Base-by-base conservation (phyloP, 92 coral and sea anemone genomes). In the Paragorgia papillata region DNA sequence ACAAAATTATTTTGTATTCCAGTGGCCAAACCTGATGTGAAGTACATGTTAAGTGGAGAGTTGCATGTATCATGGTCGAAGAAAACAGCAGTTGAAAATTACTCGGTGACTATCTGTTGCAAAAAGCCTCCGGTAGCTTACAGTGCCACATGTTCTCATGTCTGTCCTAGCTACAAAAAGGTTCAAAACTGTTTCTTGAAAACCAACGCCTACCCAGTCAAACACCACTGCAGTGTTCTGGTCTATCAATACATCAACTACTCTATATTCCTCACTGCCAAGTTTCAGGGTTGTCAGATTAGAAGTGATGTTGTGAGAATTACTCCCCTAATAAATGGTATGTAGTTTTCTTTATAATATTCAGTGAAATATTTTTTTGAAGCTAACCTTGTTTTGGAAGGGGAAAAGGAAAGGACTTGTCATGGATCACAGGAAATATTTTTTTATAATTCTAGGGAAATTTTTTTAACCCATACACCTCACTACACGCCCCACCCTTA, bases 1-100 rank as follows among this genome's bases (percentile, higher is more conserved):
- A n/a, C n/a, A n/a, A n/a, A n/a, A n/a, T n/a, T n/a, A n/a, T n/a
- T n/a, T 35, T n/a, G 35, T 12, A 2, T 17, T 25, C 1, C 34
- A 67, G 74, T 67, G 19, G 57, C 74, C 56, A 67, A 41, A 31
- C 74, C 74, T 21, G 2, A 67, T 27, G 18, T 67, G 57, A 43
- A 18, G 30, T 67, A 67, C 21, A 67, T 67, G 74, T 14, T 67
- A 33, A 25, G 9, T 10, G 57, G 57, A 44, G 21, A 43, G 20
- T 20, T 67, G 30, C 57, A 67, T 54, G 74, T 67, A 57, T 27
- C 57, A 1, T 67, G 74, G 57, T 22, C 22, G 12, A 17, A 44
- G 10, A 35, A 46, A 1, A 41, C 13, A 9, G 9, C 57, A 7
- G 39, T 29, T 1, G 30, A 8, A 10, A 67, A 67, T n/a, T 67